phyloP scores from a whole-genome alignment of 2,113 vertebrate genomes.

The Indri indri region DNA sequence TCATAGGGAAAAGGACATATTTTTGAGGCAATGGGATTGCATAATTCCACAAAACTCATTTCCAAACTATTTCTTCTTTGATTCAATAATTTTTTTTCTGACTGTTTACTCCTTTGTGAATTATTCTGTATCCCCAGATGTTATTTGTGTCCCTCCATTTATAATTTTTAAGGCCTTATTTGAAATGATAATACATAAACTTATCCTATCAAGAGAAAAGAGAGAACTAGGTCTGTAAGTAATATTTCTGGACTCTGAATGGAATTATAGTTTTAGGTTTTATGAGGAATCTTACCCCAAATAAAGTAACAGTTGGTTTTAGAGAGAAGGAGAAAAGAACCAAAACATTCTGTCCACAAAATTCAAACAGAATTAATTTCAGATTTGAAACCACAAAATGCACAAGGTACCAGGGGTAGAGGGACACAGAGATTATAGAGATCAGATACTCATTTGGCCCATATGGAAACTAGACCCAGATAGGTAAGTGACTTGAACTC shows the following conservation, averaged over 20 bases:
- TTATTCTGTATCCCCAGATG: background rate
- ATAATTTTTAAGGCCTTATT: background rate
- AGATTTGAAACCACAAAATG: background rate
- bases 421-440: background rate
- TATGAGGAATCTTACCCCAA: background rate
- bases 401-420: background rate
- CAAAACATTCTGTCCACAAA: background rate
- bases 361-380: slow-evolving; percentile 33
- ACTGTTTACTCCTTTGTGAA: background rate
- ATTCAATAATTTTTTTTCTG: background rate
- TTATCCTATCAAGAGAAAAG: background rate
- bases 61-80: background rate
- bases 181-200: background rate
- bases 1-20: background rate
- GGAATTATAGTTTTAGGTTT: background rate
- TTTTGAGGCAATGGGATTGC: background rate
- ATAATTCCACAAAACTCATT: slow-evolving; percentile 3
- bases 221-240: background rate
- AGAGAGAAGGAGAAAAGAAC: background rate
- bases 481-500: background rate
- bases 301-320: background rate
- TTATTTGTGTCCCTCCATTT: background rate
- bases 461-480: background rate
- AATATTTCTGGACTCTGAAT: background rate
- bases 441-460: background rate